Percentiles rank a stretch among this genome's conserved stretches.
Evolutionary conservation across 2,888 invertebrate genomes (phyloP).

Genomic region (Eupithecia centaureata): DNA sequence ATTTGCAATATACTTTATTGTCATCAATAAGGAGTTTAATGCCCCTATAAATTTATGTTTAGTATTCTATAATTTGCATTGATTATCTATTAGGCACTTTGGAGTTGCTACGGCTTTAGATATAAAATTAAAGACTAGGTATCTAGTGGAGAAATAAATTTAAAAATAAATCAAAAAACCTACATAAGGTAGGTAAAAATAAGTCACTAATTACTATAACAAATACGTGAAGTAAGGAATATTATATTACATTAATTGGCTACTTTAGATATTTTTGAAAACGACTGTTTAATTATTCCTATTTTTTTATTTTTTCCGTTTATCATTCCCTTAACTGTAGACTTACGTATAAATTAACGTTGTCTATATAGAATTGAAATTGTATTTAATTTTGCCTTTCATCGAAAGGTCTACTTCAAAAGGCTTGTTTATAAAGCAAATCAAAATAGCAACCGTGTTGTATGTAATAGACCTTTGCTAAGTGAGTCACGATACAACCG

Average conservation of each 20-base stretch:
- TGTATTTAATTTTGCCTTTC: not conserved
- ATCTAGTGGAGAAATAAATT: not conserved
- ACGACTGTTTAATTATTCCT: too few species aligned
- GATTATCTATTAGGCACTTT: not conserved
- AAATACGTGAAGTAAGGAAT: too few species aligned
- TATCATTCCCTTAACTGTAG: not conserved
- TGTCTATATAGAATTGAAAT: not conserved
- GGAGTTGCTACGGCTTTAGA: not conserved
- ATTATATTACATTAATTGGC: too few species aligned
- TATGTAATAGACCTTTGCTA: conserved; percentile 23
- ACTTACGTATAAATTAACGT: not conserved
- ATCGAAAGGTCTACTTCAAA: not conserved
- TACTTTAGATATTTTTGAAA: too few species aligned
- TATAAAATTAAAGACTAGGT: not conserved
- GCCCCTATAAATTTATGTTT: conserved; percentile 3
- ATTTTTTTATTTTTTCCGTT: too few species aligned
- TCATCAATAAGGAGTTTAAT: not conserved
- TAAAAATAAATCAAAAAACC: too few species aligned
- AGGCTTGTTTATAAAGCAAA: conserved; percentile 12
- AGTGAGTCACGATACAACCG: conserved; percentile 54
- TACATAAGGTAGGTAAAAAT: too few species aligned
- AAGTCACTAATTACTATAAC: too few species aligned
- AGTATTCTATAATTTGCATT: not conserved
- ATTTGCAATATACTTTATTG: not conserved
- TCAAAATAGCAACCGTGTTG: conserved; percentile 11